Percentiles rank a stretch among this genome's conserved stretches.
Evolutionary conservation across 2,113 vertebrate genomes (phyloP).

Genomic region (Morone chrysops): DNA sequence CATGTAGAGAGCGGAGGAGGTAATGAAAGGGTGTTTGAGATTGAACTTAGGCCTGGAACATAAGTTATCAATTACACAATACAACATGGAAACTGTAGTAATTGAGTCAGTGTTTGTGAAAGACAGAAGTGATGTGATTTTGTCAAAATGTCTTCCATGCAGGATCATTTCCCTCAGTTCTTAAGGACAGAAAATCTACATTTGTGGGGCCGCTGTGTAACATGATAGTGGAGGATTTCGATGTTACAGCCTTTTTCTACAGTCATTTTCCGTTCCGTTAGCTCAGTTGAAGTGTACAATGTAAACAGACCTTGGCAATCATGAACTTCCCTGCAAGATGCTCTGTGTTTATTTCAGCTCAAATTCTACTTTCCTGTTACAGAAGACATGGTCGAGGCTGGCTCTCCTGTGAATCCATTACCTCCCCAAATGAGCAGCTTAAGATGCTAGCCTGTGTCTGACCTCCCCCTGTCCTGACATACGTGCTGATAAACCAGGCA

Average conservation of each 20-base stretch:
- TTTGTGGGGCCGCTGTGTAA: slow-evolving; percentile 34
- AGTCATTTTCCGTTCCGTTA: neutral
- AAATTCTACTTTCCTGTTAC: slow-evolving; percentile 22
- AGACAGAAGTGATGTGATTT: slow-evolving; percentile 50
- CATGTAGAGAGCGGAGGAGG: slow-evolving; percentile 23
- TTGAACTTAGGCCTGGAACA: slow-evolving; percentile 56
- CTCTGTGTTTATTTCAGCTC: slow-evolving; percentile 24
- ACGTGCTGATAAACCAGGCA: slow-evolving; percentile 33
- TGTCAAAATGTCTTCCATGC: slow-evolving; percentile 13
- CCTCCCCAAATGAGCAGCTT: slow-evolving; percentile 55
- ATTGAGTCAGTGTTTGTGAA: slow-evolving; percentile 36
- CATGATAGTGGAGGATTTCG: slow-evolving; percentile 7
- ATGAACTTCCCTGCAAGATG: neutral
- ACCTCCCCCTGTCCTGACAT: slow-evolving; percentile 38
- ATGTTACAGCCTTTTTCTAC: slow-evolving; percentile 24
- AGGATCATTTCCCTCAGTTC: neutral
- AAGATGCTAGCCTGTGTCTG: slow-evolving; percentile 46
- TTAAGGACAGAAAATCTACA: slow-evolving; percentile 2
- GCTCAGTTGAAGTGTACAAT: neutral
- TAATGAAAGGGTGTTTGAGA: slow-evolving; percentile 56
- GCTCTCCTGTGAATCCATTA: slow-evolving; percentile 56
- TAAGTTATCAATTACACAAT: slow-evolving; percentile 66
- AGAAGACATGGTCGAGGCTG: neutral
- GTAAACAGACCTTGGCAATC: slow-evolving; percentile 17
- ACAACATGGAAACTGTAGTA: slow-evolving; percentile 44